Base-by-base conservation (phyloP, 2,797 vertebrate species). In the Odontamblyopus lacepedii region DNA sequence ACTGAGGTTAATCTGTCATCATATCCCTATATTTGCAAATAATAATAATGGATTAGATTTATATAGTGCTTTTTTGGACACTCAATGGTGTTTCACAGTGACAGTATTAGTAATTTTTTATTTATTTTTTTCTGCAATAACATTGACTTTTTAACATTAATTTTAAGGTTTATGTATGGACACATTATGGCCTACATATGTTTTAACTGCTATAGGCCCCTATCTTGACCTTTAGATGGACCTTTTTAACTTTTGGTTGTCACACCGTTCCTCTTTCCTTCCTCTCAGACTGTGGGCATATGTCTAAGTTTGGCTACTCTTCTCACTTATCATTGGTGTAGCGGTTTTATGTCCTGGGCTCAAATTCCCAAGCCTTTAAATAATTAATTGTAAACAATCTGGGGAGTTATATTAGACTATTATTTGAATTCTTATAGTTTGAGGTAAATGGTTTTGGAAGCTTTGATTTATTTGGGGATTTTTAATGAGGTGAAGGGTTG, bases 271-370 rank as follows among this genome's bases (percentile, higher is more conserved):
- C 83, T 69, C 76, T 76, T 63, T 4, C 66, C 48, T 27, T 70
- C 66, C 73, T 38, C 78, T 66, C 75, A 69, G 70, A 73, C 61
- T 73, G 53, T 74, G 80, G 67, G 77, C 81, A 84, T 79, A 77
- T 80, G 85, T 85, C 89, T 87, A 86, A 61, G 78, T 88, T 80
- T 82, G 83, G 85, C 73, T 9, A 67, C 30, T 73, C 81, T 75
- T 88, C 91, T 92, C 89, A 85, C 7, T 90, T 91, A 87, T 78
- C 89, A 69, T 70, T 19, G 70, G 78, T 73, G 79, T 83, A 77
- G 90, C 85, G 85, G 69, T 84, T 83, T 87, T 83, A 74, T 18
- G 67, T 23, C 48, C 0, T 27, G 67, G 76, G 79, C 53, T 92
- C 82, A 0, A 2, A 69, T 92, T 90, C 88, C 89, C 89, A 82